Conservation (phyloP, 2,797 vertebrate genomes). For the Acanthis flammea region DNA sequence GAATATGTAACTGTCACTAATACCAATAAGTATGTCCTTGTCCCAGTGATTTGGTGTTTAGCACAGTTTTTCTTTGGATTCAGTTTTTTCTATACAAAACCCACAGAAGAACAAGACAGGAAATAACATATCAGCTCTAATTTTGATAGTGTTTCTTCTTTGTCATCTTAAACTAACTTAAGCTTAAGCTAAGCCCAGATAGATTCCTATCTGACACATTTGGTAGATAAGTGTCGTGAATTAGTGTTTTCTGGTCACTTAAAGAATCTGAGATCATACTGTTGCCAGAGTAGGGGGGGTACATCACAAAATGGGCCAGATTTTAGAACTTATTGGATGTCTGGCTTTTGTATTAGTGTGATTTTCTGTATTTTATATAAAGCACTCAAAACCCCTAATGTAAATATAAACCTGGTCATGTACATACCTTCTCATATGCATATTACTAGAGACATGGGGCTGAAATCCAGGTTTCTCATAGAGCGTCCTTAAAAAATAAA, state of each 20-base stretch:
- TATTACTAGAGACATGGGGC: not conserved
- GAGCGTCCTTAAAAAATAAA: not conserved
- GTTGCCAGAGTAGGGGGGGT: rapidly evolving
- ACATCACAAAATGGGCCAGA: not conserved
- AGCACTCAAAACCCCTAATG: not conserved
- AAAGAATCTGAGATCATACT: not conserved
- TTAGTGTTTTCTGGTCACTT: not conserved
- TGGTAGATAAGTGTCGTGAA: not conserved
- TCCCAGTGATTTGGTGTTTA: not conserved
- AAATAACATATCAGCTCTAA: not conserved
- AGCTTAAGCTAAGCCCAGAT: not conserved
- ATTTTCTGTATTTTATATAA: not conserved
- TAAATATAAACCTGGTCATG: not conserved
- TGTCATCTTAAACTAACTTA: not conserved
- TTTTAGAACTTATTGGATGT: not conserved
- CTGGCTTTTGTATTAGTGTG: not conserved
- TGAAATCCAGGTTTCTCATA: not conserved
- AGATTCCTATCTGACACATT: not conserved
- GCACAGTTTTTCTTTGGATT: not conserved
- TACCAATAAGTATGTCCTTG: not conserved
- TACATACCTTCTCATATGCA: not conserved
- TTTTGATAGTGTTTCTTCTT: not conserved
- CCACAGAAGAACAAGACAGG: not conserved
- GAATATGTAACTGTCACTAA: not conserved
- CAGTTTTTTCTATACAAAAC: not conserved